phyloP scores from a whole-genome alignment of 2,888 invertebrate species.

The Lycophotia porphyrea region DNA sequence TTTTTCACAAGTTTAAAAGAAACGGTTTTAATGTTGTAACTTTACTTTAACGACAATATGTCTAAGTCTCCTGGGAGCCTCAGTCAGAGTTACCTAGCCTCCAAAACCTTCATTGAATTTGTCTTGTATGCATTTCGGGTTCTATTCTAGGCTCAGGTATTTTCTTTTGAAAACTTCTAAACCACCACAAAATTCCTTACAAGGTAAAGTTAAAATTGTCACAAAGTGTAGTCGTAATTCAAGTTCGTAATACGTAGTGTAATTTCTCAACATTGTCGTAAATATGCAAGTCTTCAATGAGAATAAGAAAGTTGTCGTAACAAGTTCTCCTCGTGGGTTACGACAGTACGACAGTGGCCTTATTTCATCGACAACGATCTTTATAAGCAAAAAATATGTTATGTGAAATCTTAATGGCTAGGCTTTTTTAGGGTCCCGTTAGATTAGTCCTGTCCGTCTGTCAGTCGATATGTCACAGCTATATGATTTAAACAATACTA shows the following conservation, averaged over 20 bases:
- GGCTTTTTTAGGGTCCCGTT: background rate
- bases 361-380: conserved; percentile 53
- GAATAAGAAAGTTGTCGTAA: conserved; percentile 60
- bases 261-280: conserved; percentile 35
- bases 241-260: background rate
- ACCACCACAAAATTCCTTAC: background rate
- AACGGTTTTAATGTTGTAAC: no score
- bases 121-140: background rate
- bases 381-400: conserved; percentile 9
- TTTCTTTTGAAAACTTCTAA: background rate
- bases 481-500: no score
- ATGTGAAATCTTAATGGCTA: conserved; percentile 30
- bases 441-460: no score
- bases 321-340: conserved; percentile 49
- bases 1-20: no score
- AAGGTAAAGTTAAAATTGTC: background rate
- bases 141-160: background rate
- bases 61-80: background rate
- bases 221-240: background rate
- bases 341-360: conserved; percentile 59
- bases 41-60: background rate
- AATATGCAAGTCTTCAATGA: conserved; percentile 53
- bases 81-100: background rate
- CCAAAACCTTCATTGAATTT: background rate
- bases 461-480: no score